A percentile compares a stretch with the other conserved stretches of the same genome.
Conservation (phyloP, 2,797 vertebrate species). For the Falco columbarius region DNA sequence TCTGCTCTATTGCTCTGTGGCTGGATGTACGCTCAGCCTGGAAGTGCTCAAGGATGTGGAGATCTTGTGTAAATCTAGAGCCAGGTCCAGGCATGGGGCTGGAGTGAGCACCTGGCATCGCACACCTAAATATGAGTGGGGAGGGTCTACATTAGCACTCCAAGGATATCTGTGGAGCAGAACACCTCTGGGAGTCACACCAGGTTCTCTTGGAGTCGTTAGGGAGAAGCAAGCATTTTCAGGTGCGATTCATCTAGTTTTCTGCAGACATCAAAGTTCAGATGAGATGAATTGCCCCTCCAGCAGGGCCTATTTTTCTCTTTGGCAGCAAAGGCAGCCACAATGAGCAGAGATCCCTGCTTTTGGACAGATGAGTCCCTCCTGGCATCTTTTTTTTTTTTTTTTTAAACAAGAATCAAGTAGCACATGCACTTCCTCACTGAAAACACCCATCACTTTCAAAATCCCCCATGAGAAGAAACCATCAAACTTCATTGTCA, state of each 20-base stretch:
- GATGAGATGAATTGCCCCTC: not conserved
- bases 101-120: not conserved
- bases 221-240: not conserved
- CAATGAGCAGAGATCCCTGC: not conserved
- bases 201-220: not conserved
- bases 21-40: not conserved
- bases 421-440: not conserved
- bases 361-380: not conserved
- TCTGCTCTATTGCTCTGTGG: not conserved
- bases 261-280: conserved; percentile 16
- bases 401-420: not conserved
- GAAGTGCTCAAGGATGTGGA: not conserved
- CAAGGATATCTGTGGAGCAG: not conserved
- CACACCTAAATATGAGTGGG: too few relatives aligned
- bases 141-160: not conserved
- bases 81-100: accelerated
- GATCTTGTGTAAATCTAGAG: not conserved
- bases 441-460: not conserved
- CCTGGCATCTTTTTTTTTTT: not conserved
- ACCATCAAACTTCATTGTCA: not conserved
- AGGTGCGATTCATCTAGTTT: not conserved
- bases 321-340: not conserved
- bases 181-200: not conserved
- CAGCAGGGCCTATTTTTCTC: not conserved
- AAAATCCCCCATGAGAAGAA: not conserved